Evolutionary conservation across 1,140 invertebrate species (phyloP).

Genomic region (Eriosoma lanigerum): DNA sequence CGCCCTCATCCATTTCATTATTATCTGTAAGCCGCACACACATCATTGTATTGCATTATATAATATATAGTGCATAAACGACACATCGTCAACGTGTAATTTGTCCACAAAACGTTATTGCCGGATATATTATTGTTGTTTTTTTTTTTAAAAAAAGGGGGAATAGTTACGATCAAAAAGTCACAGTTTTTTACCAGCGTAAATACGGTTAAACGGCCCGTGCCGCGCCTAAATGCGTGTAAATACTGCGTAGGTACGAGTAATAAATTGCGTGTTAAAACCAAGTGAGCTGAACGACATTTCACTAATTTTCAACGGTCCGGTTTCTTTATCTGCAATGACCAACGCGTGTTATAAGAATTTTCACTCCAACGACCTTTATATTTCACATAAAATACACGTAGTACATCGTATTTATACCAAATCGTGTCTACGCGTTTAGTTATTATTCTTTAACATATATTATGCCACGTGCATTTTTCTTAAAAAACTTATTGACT

Average conservation of each 20-base stretch:
- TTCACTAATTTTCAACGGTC: background rate
- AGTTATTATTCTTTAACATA: no score
- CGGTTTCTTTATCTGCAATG: constrained; percentile 41
- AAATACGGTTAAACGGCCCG: constrained; percentile 16
- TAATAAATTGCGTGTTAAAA: constrained; percentile 46
- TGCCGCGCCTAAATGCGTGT: no score
- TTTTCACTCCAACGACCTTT: constrained; percentile 18
- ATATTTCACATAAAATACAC: no score
- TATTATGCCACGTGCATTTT: no score
- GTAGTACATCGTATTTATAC: no score
- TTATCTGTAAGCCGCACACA: constrained; percentile 34
- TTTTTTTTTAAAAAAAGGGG: no score
- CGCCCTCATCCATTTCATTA: constrained; percentile 27
- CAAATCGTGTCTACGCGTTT: no score
- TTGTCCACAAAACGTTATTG: constrained; percentile 1
- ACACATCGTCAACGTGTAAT: background rate
- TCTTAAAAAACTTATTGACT: no score
- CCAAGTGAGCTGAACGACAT: background rate
- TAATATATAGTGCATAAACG: background rate
- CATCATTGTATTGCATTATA: background rate
- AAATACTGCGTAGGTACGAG: background rate
- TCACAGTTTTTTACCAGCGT: background rate
- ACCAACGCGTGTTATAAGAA: background rate
- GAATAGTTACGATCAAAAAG: background rate
- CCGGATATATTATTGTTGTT: background rate